Conservation (phyloP, 2,888 invertebrate species). For the Hirudinaria manillensis region DNA sequence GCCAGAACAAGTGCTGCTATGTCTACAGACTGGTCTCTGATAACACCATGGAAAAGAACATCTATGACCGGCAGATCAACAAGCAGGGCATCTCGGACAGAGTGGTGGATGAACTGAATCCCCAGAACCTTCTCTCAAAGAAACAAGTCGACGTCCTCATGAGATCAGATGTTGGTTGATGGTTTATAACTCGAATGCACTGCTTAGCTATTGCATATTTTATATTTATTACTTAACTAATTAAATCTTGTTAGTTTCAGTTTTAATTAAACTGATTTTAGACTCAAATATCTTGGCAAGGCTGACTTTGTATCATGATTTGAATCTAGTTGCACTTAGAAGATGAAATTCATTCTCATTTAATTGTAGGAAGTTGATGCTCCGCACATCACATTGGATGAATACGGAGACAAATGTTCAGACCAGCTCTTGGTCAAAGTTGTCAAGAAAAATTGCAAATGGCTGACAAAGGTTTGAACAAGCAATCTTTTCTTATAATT, state of each 20-base stretch:
- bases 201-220: slow-evolving; percentile 5
- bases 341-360: no score
- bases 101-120: slow-evolving; percentile 95
- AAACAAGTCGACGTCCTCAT: slow-evolving; percentile 62
- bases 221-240: neutral
- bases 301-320: neutral
- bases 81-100: slow-evolving; percentile 97
- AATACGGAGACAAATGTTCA: slow-evolving; percentile 67
- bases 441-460: slow-evolving; percentile 55
- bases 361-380: slow-evolving; percentile 61
- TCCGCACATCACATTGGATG: slow-evolving; percentile 68
- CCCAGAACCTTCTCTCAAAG: slow-evolving; percentile 67
- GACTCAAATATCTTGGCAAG: neutral
- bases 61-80: slow-evolving; percentile 94
- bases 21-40: slow-evolving; percentile 95
- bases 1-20: slow-evolving; percentile 86
- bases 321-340: neutral
- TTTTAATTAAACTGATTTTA: neutral
- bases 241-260: neutral
- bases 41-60: slow-evolving; percentile 91
- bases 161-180: slow-evolving; percentile 65
- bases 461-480: slow-evolving; percentile 57
- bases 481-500: neutral
- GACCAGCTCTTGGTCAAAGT: slow-evolving; percentile 76
- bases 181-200: neutral